Evolutionary conservation across 1,140 invertebrate species (phyloP).

Genomic region (Zophobas morio): DNA sequence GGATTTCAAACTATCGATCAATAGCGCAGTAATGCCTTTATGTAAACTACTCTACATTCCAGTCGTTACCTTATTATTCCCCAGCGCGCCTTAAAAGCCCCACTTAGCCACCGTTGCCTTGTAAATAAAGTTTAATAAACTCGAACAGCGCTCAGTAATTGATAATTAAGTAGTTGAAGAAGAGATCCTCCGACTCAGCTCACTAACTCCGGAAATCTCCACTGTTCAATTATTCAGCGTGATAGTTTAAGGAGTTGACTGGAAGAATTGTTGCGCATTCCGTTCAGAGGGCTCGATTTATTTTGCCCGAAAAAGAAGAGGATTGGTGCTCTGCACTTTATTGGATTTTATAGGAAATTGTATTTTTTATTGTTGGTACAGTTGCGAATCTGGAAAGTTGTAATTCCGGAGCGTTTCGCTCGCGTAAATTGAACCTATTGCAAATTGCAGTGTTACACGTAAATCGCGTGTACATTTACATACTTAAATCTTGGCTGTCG

Average conservation of each 20-base stretch:
- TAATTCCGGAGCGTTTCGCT: background rate
- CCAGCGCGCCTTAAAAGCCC: conserved; percentile 35
- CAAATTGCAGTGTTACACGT: conserved; percentile 31
- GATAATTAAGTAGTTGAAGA: conserved; percentile 48
- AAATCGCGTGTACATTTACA: conserved; percentile 32
- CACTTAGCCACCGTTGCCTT: conserved; percentile 29
- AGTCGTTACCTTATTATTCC: conserved; percentile 36
- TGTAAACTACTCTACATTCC: conserved; percentile 10
- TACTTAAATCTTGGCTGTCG: conserved; percentile 39
- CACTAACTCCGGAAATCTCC: conserved; percentile 26
- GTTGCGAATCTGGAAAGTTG: conserved; percentile 16
- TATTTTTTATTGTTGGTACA: conserved; percentile 22
- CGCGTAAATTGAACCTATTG: conserved; percentile 12
- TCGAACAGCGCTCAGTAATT: conserved; percentile 42
- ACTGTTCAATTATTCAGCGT: conserved; percentile 49
- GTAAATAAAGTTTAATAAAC: conserved; percentile 47
- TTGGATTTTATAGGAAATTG: conserved; percentile 39
- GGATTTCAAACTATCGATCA: conserved; percentile 6
- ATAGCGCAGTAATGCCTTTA: background rate
- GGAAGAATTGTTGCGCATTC: conserved; percentile 49
- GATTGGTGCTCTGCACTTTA: conserved; percentile 42
- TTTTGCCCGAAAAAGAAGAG: conserved; percentile 38
- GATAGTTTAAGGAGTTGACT: conserved; percentile 49
- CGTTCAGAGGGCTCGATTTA: conserved; percentile 44
- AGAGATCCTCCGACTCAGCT: conserved; percentile 17